A percentile compares a stretch with the other conserved stretches of the same genome.
These are phyloP conservation scores for Tribolium castaneum DNA, from an alignment of 1,140 invertebrate species.

Conservation along the genomic window DNA sequence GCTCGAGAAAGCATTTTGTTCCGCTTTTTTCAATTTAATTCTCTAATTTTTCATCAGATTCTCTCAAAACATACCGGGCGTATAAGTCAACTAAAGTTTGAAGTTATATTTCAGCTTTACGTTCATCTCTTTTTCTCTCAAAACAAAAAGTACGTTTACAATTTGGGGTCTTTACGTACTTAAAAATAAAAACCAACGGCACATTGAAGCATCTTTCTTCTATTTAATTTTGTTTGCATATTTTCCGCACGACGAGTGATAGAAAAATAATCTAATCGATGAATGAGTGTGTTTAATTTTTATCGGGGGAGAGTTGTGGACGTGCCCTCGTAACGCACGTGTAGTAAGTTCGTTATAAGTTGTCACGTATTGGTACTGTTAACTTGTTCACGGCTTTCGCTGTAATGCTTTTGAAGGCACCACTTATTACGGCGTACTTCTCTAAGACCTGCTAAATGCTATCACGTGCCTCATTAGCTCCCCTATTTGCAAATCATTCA, in stretches of 20 bases:
- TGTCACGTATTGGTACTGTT: conserved; percentile 36
- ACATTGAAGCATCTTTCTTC: not conserved
- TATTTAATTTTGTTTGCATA: conserved; percentile 5
- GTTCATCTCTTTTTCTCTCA: too few relatives aligned
- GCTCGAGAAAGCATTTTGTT: too few relatives aligned
- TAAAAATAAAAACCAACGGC: conserved; percentile 33
- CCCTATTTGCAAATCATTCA: conserved; percentile 43
- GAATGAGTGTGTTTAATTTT: not conserved
- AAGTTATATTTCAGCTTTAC: too few relatives aligned
- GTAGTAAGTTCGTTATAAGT: conserved; percentile 1
- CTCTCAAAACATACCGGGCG: too few relatives aligned
- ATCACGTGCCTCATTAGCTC: conserved; percentile 41
- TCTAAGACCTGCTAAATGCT: conserved; percentile 42
- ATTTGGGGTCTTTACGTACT: too few relatives aligned
- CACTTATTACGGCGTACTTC: conserved; percentile 35
- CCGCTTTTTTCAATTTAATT: too few relatives aligned
- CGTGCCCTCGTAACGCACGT: not conserved
- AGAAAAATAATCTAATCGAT: not conserved
- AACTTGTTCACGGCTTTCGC: conserved; percentile 25
- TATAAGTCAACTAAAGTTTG: too few relatives aligned
- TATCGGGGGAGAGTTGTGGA: not conserved
- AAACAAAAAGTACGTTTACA: too few relatives aligned
- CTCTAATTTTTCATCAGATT: too few relatives aligned
- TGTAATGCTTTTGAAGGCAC: conserved; percentile 35
- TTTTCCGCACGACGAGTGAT: not conserved